phyloP scores from a whole-genome alignment of 2,113 vertebrate species.

The Misgurnus anguillicaudatus region DNA sequence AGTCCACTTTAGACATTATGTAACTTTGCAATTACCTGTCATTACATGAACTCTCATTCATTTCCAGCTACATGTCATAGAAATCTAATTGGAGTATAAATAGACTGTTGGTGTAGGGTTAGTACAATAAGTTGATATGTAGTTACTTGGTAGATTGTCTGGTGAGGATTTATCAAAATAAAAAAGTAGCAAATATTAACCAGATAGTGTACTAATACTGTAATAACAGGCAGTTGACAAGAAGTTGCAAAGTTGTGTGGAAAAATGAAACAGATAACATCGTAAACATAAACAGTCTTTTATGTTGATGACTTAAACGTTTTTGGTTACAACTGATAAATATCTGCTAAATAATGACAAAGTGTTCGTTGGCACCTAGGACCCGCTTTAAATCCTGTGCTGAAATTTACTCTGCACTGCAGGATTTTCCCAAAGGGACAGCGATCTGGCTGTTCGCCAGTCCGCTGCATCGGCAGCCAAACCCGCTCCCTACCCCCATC shows the following conservation, averaged over 20 bases:
- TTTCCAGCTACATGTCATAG: too few species aligned
- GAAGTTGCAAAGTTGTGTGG: not conserved
- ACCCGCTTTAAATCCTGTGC: constrained; percentile 11
- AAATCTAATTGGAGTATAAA: too few species aligned
- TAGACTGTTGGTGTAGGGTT: too few species aligned
- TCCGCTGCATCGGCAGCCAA: constrained; percentile 30
- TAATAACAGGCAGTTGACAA: too few species aligned
- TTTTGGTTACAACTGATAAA: constrained; percentile 1
- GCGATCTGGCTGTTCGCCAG: constrained; percentile 20
- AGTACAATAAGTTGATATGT: too few species aligned
- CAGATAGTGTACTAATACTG: too few species aligned
- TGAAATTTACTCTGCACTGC: constrained; percentile 41
- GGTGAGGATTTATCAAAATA: too few species aligned
- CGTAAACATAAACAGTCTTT: not conserved
- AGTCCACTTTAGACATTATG: too few species aligned
- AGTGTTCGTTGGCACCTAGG: not conserved
- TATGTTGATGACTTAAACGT: not conserved
- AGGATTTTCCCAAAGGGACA: constrained; percentile 43
- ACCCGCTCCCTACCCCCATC: constrained; percentile 5
- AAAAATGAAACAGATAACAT: not conserved
- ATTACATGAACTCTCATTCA: too few species aligned
- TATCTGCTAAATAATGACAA: constrained; percentile 21
- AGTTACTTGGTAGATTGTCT: too few species aligned
- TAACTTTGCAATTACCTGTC: too few species aligned
- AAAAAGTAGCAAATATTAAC: too few species aligned